Evolutionary conservation across 1,140 invertebrate species (phyloP).

Genomic region (Drosophila nigromelanica): DNA sequence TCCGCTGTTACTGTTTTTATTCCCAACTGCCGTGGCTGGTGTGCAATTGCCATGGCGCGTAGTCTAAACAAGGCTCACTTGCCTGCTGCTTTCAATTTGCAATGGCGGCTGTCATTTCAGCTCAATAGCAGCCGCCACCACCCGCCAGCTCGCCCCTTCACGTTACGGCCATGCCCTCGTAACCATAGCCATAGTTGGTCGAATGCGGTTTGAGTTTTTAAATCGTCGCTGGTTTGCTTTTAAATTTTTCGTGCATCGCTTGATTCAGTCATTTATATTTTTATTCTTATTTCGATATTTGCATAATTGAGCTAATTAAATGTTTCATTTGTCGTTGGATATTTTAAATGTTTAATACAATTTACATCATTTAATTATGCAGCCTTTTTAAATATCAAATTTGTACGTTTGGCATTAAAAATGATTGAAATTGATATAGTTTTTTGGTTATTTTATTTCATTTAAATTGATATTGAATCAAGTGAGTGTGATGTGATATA

Average conservation of each 20-base stretch:
- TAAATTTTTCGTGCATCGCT: slow-evolving; percentile 33
- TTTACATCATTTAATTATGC: slow-evolving; percentile 20
- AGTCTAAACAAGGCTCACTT: slow-evolving; percentile 80
- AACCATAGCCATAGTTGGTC: slow-evolving; percentile 22
- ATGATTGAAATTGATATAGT: no score
- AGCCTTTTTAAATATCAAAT: neutral
- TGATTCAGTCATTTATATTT: slow-evolving; percentile 1
- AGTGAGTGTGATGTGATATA: no score
- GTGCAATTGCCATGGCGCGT: slow-evolving; percentile 78
- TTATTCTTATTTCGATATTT: slow-evolving; percentile 26
- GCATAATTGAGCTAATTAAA: slow-evolving; percentile 73
- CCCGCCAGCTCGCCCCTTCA: neutral
- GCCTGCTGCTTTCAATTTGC: slow-evolving; percentile 78
- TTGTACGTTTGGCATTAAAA: no score
- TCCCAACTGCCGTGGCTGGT: slow-evolving; percentile 41
- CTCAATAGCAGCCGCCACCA: slow-evolving; percentile 61
- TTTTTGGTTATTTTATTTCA: no score
- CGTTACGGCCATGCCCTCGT: neutral
- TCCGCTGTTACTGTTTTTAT: slow-evolving; percentile 42
- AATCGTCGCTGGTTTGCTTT: slow-evolving; percentile 29
- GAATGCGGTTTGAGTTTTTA: slow-evolving; percentile 29
- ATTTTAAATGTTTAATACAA: slow-evolving; percentile 37
- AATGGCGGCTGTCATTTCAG: slow-evolving; percentile 79
- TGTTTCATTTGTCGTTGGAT: slow-evolving; percentile 51
- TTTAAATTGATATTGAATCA: no score